Conservation (phyloP, 1,140 invertebrate species). For the Apis mellifera region Amel_HAv3.1 CM009931.2:8987501-8988000, state of each 20-base stretch:
- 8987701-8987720: constrained; percentile 70
- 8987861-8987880: constrained; percentile 69
- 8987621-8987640: constrained; percentile 58
- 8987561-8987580: constrained; percentile 1
- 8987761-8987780: constrained; percentile 66
- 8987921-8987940: neutral
- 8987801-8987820: constrained; percentile 75
- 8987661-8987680: constrained; percentile 73
- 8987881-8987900: constrained; percentile 71
- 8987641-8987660: constrained; percentile 64
- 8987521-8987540: neutral
- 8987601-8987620: constrained; percentile 62
- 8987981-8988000: neutral
- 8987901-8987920: constrained; percentile 55
- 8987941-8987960: neutral
- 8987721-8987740: constrained; percentile 70
- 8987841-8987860: constrained; percentile 68
- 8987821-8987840: constrained; percentile 69
- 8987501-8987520: neutral
- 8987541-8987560: too few relatives aligned
- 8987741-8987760: constrained; percentile 61
- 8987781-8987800: constrained; percentile 71
- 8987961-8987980: neutral
- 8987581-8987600: constrained; percentile 67
- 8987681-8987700: constrained; percentile 74